Conservation (phyloP, 2,113 vertebrate species). For the Shinisaurus crocodilurus region DNA sequence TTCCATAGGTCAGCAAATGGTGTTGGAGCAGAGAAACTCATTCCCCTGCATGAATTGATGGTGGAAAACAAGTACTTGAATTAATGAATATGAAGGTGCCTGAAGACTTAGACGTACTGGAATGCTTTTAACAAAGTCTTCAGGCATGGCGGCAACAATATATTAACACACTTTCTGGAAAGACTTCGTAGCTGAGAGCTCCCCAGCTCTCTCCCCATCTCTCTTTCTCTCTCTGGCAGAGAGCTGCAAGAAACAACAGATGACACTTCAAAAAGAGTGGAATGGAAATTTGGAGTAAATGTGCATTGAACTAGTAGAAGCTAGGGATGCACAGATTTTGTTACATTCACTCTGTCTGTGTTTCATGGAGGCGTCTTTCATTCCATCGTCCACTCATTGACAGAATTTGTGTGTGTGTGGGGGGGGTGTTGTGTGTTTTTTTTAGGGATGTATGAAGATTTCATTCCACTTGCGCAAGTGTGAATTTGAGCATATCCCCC, state of each 20-base stretch:
- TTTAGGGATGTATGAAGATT: too few species aligned
- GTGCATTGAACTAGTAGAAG: not conserved
- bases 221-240: not conserved
- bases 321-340: too few species aligned
- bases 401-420: too few species aligned
- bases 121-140: conserved; percentile 4
- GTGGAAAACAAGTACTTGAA: not conserved
- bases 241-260: not conserved
- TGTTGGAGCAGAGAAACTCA: not conserved
- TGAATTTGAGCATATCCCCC: too few species aligned
- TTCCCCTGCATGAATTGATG: not conserved
- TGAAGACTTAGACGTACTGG: not conserved
- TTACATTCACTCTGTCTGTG: too few species aligned
- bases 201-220: not conserved
- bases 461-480: too few species aligned
- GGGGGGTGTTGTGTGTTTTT: too few species aligned
- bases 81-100: conserved; percentile 15
- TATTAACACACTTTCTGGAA: not conserved
- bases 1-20: not conserved
- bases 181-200: not conserved
- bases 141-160: not conserved
- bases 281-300: not conserved
- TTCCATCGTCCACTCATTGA: too few species aligned
- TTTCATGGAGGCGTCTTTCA: too few species aligned
- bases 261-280: not conserved